Base-by-base conservation (phyloP, 2,797 vertebrate species). In the Momotus momota region DNA sequence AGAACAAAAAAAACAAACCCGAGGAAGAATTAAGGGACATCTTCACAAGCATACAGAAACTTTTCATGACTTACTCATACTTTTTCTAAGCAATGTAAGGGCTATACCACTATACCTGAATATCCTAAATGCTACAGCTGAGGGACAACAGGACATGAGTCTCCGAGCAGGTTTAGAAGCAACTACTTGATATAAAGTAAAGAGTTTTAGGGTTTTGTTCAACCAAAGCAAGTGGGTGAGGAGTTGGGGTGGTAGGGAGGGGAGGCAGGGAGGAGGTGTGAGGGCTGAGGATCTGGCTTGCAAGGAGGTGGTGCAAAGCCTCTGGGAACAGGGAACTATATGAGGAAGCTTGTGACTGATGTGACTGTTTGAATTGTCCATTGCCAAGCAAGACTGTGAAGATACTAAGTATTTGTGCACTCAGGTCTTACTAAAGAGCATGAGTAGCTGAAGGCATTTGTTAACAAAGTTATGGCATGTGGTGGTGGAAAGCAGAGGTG, bases 321-420 rank as follows among this genome's bases (percentile, higher is more conserved):
- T 54, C 27, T 79, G 70, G 48, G 27, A 41, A 90, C 15, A 81
- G 70, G 48, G 27, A 41, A 90, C 15, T 41, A 2, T 31, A 49
- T 45, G n/a, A 61, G 52, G 66, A 74, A 60, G 71, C 79, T 91
- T 1, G 7, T 64, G 52, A 79, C 79, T 91, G 52, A 82, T 20
- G 7, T 57, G 54, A 35, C 54, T 79, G 54, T 75, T 86, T 79
- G 74, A 89, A 62, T 79, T 27, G 46, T 69, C 43, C 62, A 13
- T 87, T 85, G 72, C 90, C 51, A 80, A 73, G 74, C 33, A 66
- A 54, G 67, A 12, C 55, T 81, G 26, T 79, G 71, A 79, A 66
- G 70, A n/a, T 70, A 85, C 79, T 71, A 85, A 81, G 51, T 75
- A 29, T 65, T 81, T 4, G 18, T 73, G 58, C 81, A 91, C 72